Percentiles rank a stretch among this genome's conserved stretches.
phyloP scores from a whole-genome alignment of 2,888 invertebrate species.

The Trimorus sp. region DNA sequence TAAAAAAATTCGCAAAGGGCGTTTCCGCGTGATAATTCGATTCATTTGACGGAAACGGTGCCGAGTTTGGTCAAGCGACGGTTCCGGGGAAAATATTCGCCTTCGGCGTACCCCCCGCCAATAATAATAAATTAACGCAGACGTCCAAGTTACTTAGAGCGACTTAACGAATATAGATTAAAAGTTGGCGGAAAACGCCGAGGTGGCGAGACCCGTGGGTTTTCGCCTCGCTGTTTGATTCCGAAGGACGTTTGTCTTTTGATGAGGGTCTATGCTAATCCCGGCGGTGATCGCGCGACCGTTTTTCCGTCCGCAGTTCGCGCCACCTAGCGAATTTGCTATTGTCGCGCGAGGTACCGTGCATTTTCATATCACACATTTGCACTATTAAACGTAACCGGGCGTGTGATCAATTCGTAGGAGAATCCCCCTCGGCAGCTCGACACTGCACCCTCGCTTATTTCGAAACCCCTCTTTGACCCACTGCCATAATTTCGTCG shows the following conservation, averaged over 20 bases:
- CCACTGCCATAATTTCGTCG: slow-evolving; percentile 78
- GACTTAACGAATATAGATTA: slow-evolving; percentile 81
- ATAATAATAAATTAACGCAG: slow-evolving; percentile 78
- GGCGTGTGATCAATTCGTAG: slow-evolving; percentile 52
- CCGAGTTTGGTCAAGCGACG: slow-evolving; percentile 65
- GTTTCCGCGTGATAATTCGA: slow-evolving; percentile 25
- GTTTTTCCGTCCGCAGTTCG: slow-evolving; percentile 77
- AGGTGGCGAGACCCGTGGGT: slow-evolving; percentile 59
- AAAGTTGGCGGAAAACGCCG: slow-evolving; percentile 76
- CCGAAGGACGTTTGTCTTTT: slow-evolving; percentile 79
- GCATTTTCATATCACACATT: slow-evolving; percentile 73
- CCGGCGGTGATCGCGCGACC: slow-evolving; percentile 70
- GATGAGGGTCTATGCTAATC: slow-evolving; percentile 81
- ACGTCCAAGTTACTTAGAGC: slow-evolving; percentile 76
- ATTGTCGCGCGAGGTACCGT: slow-evolving; percentile 70
- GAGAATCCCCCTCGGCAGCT: slow-evolving; percentile 52
- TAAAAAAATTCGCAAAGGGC: slow-evolving; percentile 21
- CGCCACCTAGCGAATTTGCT: slow-evolving; percentile 75
- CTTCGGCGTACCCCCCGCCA: slow-evolving; percentile 63
- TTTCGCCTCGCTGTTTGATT: slow-evolving; percentile 60
- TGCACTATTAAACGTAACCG: slow-evolving; percentile 40
- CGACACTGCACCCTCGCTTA: slow-evolving; percentile 65
- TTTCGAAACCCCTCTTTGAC: slow-evolving; percentile 67
- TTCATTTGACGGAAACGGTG: slow-evolving; percentile 51
- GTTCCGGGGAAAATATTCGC: slow-evolving; percentile 65